Conservation (phyloP, 2,888 invertebrate species). For the Peribatodes rhomboidaria region DNA sequence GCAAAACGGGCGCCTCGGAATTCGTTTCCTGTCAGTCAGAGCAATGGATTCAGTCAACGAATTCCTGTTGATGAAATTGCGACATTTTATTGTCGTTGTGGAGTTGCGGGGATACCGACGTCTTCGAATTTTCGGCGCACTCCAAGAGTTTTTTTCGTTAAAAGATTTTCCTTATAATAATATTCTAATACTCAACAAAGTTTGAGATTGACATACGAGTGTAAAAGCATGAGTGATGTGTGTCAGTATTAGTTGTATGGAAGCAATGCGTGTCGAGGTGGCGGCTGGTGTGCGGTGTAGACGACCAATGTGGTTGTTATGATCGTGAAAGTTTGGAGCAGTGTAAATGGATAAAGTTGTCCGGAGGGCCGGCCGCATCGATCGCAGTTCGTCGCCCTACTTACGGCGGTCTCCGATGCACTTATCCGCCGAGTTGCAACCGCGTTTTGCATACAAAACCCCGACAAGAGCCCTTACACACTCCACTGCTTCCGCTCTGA, state of each 20-base stretch:
- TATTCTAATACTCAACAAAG: constrained; percentile 20
- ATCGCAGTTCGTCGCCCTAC: constrained; percentile 86
- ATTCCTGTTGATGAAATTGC: constrained; percentile 45
- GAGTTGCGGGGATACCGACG: constrained; percentile 37
- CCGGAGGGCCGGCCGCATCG: constrained; percentile 80
- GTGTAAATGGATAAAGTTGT: constrained; percentile 84
- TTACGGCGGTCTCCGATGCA: constrained; percentile 80
- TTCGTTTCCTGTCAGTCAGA: constrained; percentile 43
- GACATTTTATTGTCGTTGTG: constrained; percentile 40
- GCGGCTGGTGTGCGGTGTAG: constrained; percentile 43
- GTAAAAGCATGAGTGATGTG: constrained; percentile 6
- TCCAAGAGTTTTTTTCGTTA: constrained; percentile 26
- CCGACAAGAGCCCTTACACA: constrained; percentile 42
- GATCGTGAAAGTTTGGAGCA: constrained; percentile 80
- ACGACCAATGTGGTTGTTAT: constrained; percentile 64
- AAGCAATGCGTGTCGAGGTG: constrained; percentile 48
- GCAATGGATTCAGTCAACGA: constrained; percentile 44
- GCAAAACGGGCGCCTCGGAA: constrained; percentile 44
- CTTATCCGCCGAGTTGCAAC: constrained; percentile 72
- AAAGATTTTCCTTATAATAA: constrained; percentile 17
- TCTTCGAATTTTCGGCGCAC: constrained; percentile 27
- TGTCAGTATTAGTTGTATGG: constrained; percentile 30
- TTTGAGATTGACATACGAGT: constrained; percentile 29
- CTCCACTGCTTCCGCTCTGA: constrained; percentile 38
- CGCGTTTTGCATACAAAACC: constrained; percentile 62